phyloP scores from a whole-genome alignment of 2,888 invertebrate species.

The Lithophane socia region DNA sequence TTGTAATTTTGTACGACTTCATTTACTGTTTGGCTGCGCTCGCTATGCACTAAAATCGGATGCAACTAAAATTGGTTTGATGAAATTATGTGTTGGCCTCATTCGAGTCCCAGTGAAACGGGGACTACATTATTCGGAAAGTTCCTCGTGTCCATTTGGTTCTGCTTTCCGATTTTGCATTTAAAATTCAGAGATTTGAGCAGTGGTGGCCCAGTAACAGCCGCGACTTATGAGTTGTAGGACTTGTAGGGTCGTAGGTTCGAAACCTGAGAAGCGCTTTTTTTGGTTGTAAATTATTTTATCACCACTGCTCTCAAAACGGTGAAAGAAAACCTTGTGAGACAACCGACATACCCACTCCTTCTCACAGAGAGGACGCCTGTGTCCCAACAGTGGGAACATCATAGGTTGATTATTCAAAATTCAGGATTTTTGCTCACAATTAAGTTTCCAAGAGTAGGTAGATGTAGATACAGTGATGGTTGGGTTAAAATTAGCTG shows the following conservation, averaged over 20 bases:
- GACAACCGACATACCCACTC: too few relatives aligned
- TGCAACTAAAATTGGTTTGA: slow-evolving; percentile 36
- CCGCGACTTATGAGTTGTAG: too few relatives aligned
- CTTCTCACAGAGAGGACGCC: too few relatives aligned
- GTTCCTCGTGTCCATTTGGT: slow-evolving; percentile 12
- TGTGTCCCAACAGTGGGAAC: too few relatives aligned
- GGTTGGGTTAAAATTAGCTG: not conserved
- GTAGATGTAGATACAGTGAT: not conserved
- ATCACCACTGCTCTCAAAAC: too few relatives aligned
- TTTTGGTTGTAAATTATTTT: too few relatives aligned
- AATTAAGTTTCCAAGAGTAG: slow-evolving; percentile 2
- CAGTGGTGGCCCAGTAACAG: too few relatives aligned
- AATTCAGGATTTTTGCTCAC: slow-evolving; percentile 1
- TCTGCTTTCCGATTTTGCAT: slow-evolving; percentile 35
- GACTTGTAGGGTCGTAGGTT: too few relatives aligned
- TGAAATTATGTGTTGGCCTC: slow-evolving; percentile 34
- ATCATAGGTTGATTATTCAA: not conserved
- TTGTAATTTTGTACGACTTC: slow-evolving; percentile 45
- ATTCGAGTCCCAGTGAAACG: slow-evolving; percentile 25
- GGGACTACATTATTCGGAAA: slow-evolving; percentile 9
- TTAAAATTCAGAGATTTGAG: not conserved
- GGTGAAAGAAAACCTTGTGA: too few relatives aligned
- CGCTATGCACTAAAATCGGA: slow-evolving; percentile 35
- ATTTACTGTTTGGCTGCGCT: slow-evolving; percentile 48
- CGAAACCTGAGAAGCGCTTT: too few relatives aligned